These are phyloP conservation scores for Pandion haliaetus DNA, from an alignment of 2,113 vertebrate genomes.

Conservation along the genomic window DNA sequence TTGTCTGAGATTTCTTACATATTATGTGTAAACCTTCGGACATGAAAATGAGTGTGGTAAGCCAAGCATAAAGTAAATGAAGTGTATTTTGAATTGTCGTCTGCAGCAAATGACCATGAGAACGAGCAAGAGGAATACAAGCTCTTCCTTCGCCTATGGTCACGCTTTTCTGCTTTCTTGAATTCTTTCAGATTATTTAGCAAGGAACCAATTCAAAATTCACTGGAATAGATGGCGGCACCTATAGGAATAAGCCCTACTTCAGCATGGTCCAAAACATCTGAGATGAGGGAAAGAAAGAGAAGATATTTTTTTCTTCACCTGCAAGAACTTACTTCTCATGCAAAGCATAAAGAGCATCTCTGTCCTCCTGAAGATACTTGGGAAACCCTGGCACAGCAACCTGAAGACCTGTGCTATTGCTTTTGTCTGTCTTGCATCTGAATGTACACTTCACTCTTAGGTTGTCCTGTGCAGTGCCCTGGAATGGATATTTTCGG, in stretches of 20 bases:
- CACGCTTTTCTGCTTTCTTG: neutral
- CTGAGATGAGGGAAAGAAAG: neutral
- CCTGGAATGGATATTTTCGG: neutral
- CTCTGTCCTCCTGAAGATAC: neutral
- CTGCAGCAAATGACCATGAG: neutral
- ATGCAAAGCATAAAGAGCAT: neutral
- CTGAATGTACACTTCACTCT: neutral
- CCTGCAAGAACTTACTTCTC: neutral
- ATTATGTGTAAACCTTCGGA: neutral
- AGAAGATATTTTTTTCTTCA: neutral
- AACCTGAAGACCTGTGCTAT: neutral
- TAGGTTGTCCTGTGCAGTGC: no score
- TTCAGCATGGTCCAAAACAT: neutral
- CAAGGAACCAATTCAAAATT: neutral
- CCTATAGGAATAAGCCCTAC: neutral
- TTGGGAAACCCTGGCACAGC: neutral
- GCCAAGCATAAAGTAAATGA: neutral
- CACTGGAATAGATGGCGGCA: neutral
- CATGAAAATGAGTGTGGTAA: neutral
- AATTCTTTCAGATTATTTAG: neutral
- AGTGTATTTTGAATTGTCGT: neutral
- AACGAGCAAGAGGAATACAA: neutral
- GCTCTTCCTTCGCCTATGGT: neutral
- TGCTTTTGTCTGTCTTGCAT: neutral
- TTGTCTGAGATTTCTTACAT: neutral